These are phyloP conservation scores for Muntiacus muntjak DNA, from an alignment of 2,113 vertebrate genomes.

Conservation along the genomic window DNA sequence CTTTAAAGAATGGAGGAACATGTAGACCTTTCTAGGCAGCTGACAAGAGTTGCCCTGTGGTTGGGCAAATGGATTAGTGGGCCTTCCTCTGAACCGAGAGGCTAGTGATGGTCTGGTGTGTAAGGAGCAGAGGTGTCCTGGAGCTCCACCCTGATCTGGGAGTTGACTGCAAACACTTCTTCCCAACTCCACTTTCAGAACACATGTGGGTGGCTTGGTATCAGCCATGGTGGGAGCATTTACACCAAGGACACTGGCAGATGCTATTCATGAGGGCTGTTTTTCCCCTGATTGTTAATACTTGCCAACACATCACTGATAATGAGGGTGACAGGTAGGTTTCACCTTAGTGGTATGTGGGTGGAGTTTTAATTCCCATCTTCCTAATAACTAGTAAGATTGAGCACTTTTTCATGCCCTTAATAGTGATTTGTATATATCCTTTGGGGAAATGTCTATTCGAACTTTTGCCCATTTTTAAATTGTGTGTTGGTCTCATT, in stretches of 20 bases:
- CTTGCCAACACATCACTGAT: not conserved
- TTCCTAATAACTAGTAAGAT: not conserved
- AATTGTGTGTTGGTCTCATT: not conserved
- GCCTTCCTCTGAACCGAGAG: not conserved
- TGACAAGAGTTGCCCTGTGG: not conserved
- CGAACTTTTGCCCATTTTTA: not conserved
- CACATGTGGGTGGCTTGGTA: not conserved
- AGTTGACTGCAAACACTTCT: not conserved
- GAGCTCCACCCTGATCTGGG: not conserved
- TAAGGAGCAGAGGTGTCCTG: not conserved
- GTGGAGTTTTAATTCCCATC: not conserved
- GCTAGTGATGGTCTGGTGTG: not conserved
- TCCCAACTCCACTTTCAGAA: not conserved
- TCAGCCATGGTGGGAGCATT: not conserved
- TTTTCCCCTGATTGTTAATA: not conserved
- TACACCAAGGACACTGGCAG: not conserved
- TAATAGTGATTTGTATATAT: not conserved
- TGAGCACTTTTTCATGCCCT: not conserved
- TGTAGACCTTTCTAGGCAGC: not conserved
- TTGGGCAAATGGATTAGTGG: not conserved
- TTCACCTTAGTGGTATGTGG: not conserved
- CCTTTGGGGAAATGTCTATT: not conserved
- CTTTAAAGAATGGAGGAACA: not conserved
- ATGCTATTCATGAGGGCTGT: not conserved
- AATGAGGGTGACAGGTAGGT: not conserved